Conservation (phyloP, 2,888 invertebrate species). For the Papilio gigon region DNA sequence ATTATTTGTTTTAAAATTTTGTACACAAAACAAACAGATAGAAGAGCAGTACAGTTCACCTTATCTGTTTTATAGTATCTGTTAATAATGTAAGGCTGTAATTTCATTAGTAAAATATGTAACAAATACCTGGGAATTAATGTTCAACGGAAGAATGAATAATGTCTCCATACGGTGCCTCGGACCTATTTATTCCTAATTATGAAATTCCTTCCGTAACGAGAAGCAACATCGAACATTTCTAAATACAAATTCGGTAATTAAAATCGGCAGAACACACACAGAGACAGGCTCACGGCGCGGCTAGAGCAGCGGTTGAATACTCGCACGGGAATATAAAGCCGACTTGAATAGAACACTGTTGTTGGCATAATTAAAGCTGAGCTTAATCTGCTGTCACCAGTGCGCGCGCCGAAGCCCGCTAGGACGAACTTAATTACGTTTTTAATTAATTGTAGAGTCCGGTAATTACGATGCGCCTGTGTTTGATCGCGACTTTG, state of each 20-base stretch:
- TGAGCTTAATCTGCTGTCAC: conserved; percentile 76
- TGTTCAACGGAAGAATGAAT: too few species aligned
- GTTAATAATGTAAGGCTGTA: too few species aligned
- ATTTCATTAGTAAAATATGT: not conserved
- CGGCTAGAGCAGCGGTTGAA: conserved; percentile 24
- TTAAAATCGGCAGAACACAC: conserved; percentile 30
- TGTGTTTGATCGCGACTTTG: conserved; percentile 39
- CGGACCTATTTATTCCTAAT: not conserved
- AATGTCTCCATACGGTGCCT: not conserved
- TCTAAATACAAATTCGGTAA: conserved; percentile 30
- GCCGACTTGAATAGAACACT: conserved; percentile 56
- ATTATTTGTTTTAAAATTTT: too few species aligned
- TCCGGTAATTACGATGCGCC: conserved; percentile 44
- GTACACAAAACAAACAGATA: too few species aligned
- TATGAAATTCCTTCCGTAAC: not conserved
- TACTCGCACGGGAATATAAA: conserved; percentile 47
- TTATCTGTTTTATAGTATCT: too few species aligned
- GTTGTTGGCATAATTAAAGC: conserved; percentile 69
- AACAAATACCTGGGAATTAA: too few species aligned
- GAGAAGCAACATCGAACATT: conserved; percentile 10
- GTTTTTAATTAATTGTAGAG: conserved; percentile 69
- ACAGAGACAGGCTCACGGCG: conserved; percentile 16
- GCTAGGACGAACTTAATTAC: conserved; percentile 64
- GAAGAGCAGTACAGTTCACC: too few species aligned
- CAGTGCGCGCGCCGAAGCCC: conserved; percentile 57